These are phyloP conservation scores for Latrodectus hesperus DNA, from an alignment of 2,888 invertebrate species.

Conservation along the genomic window DNA sequence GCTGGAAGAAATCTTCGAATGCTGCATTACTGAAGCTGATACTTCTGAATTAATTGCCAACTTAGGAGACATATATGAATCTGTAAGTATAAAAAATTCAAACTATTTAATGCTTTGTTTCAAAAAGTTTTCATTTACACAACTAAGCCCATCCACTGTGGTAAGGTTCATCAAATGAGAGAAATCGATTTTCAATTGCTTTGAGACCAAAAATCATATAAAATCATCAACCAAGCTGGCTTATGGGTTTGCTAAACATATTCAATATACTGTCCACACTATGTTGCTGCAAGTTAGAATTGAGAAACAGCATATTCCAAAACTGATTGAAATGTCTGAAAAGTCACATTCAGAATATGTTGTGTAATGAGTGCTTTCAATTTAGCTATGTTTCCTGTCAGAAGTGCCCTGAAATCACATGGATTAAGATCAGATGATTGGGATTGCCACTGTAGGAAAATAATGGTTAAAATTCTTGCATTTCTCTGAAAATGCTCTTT, in stretches of 20 bases:
- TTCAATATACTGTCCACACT: background rate
- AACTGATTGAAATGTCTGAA: background rate
- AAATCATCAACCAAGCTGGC: background rate
- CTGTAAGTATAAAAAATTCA: slow-evolving; percentile 28
- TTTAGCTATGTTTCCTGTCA: background rate
- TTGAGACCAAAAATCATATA: background rate
- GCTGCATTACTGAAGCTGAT: slow-evolving; percentile 43
- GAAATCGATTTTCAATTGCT: background rate
- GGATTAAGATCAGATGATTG: background rate
- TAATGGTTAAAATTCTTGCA: background rate
- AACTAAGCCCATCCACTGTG: no score
- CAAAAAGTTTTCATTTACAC: no score
- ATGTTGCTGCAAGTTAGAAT: background rate
- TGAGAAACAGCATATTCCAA: background rate
- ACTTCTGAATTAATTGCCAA: slow-evolving; percentile 18
- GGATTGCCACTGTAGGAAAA: background rate
- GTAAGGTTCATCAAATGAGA: no score
- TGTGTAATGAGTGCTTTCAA: background rate
- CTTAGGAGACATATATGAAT: slow-evolving; percentile 34
- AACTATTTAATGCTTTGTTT: no score
- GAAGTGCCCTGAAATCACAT: background rate
- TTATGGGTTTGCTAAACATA: background rate
- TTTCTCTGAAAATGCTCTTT: background rate
- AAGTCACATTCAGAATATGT: background rate
- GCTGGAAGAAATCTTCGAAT: slow-evolving; percentile 45